Conservation (phyloP, 2,113 vertebrate genomes). For the Poecile atricapillus region DNA sequence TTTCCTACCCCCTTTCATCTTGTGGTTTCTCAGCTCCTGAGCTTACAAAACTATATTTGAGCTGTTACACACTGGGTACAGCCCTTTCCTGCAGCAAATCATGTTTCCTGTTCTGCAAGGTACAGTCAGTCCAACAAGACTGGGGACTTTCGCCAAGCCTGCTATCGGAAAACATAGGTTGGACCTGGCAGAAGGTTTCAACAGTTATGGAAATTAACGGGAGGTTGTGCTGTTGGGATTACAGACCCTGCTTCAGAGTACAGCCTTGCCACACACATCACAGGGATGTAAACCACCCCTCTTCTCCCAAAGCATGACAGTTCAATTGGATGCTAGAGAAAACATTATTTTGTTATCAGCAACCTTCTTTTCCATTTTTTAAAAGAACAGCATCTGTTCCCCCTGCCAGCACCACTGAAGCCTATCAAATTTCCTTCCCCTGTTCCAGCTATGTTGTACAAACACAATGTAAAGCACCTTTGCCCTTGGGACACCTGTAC, state of each 20-base stretch:
- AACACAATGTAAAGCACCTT: not conserved
- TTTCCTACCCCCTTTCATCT: not conserved
- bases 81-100: conserved; percentile 39
- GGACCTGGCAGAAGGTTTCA: not conserved
- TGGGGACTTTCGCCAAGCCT: not conserved
- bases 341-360: not conserved
- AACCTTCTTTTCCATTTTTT: not conserved
- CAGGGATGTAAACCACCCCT: not conserved
- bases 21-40: not conserved
- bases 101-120: not conserved
- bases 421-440: not conserved
- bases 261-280: not conserved
- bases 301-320: not conserved
- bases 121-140: not conserved
- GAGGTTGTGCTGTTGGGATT: not conserved
- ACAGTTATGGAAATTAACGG: not conserved
- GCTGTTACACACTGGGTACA: not conserved
- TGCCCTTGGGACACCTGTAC: not conserved
- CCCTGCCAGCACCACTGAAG: not conserved
- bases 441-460: not conserved
- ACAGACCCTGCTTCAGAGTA: not conserved
- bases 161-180: not conserved
- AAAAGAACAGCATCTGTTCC: not conserved
- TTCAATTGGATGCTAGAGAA: not conserved
- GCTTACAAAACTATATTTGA: not conserved